A percentile compares a stretch with the other conserved stretches of the same genome.
phyloP scores from a whole-genome alignment of 2,888 invertebrate genomes.

The Danaus chrysippus region DNA sequence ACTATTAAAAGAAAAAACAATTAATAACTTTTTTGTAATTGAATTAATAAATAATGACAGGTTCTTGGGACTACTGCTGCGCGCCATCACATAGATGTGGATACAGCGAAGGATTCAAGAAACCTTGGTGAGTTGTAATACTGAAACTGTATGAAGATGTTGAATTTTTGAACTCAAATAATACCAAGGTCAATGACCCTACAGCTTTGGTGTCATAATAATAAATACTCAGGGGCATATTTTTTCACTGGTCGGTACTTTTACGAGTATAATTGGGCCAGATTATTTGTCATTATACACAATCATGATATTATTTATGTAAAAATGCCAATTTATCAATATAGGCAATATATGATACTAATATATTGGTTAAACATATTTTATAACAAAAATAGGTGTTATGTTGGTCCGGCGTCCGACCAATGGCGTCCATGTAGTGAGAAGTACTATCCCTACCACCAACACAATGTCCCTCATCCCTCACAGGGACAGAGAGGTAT shows the following conservation, averaged over 20 bases:
- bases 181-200: too few relatives aligned
- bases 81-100: slow-evolving; percentile 90
- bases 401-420: slow-evolving; percentile 86
- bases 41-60: slow-evolving; percentile 37
- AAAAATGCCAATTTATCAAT: too few relatives aligned
- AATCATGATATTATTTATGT: too few relatives aligned
- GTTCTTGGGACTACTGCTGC: slow-evolving; percentile 93
- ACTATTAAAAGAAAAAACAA: too few relatives aligned
- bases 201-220: too few relatives aligned
- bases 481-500: slow-evolving; percentile 58
- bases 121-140: slow-evolving; percentile 84
- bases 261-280: too few relatives aligned
- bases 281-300: background rate
- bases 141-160: too few relatives aligned
- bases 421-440: slow-evolving; percentile 95
- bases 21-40: too few relatives aligned
- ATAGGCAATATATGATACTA: too few relatives aligned
- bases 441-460: slow-evolving; percentile 84
- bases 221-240: too few relatives aligned
- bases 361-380: background rate
- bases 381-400: slow-evolving; percentile 82
- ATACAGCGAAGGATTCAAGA: slow-evolving; percentile 88
- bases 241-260: too few relatives aligned
- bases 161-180: too few relatives aligned
- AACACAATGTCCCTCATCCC: slow-evolving; percentile 65